Conservation (phyloP, 1,140 invertebrate genomes). For the Dreissena rostriformis region DNA sequence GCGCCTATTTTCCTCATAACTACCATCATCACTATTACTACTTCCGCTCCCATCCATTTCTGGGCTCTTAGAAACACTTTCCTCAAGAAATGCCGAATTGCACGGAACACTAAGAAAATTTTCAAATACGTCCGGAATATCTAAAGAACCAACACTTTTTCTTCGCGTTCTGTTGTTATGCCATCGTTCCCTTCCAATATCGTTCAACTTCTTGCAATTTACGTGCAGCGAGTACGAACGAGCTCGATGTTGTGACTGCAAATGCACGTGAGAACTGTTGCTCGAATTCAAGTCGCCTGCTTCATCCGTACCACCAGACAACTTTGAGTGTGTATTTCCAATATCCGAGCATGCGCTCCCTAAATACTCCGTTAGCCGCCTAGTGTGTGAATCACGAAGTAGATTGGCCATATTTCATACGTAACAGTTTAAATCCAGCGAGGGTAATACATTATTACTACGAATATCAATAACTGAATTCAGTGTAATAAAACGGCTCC, state of each 20-base stretch:
- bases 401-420: too few species aligned
- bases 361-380: too few species aligned
- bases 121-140: not conserved
- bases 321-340: too few species aligned
- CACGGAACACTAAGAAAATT: not conserved
- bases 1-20: not conserved
- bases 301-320: too few species aligned
- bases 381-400: too few species aligned
- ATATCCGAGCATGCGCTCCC: too few species aligned
- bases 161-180: not conserved
- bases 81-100: not conserved
- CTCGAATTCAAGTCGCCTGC: too few species aligned
- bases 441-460: too few species aligned
- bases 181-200: not conserved
- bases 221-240: not conserved
- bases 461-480: too few species aligned
- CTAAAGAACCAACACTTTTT: not conserved
- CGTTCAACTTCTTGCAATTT: not conserved
- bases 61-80: not conserved
- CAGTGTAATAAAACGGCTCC: too few species aligned
- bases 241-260: not conserved
- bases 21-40: not conserved
- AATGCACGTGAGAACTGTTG: too few species aligned
- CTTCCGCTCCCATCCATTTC: conserved; percentile 2
- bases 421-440: too few species aligned